Evolutionary conservation across 2,797 vertebrate genomes (phyloP), one percentile per base, ranked within the genome.

Genomic region (Eleutherodactylus coqui): DNA sequence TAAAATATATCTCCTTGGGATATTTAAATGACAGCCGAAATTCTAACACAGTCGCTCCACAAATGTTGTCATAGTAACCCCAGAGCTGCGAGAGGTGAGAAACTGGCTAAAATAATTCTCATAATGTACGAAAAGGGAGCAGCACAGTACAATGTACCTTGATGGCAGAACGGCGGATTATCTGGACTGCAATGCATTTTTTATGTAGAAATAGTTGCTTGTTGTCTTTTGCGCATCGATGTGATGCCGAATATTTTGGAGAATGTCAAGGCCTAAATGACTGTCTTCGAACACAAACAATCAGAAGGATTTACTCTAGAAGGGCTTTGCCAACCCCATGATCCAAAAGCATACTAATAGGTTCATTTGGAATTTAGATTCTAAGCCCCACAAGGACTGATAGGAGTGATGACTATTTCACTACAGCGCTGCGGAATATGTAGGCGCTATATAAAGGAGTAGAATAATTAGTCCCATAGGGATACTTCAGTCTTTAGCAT

Each of bases 61-160:
- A 86, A 43, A 86, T 43, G 72, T 86, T 86, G 79, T 77, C 85
- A 86, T 82, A 86, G 85, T 77, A 86, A 77, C 79, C 79, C 70
- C 34, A 55, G 45, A n/a, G 45, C 58, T 53, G 45, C 2, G 47
- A 75, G 47, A 86, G 85, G 79, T 82, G 72, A 76, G 58, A 76
- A 67, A 76, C 43, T 76, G 70, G 70, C 85, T 86, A 82, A 82
- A 76, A 76, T 82, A 64, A 67, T 82, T 51, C 24, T 34, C 11
- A 60, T 32, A 69, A 36, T 36, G 79, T 38, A 69, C 79, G 38
- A 36, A 55, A 55, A 77, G 21, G 29, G 38, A 47, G 41, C 64
- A 43, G n/a, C 13, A 43, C 3, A 79, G 41, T 64, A 34, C 11
- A 69, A 62, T 21, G 21, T n/a, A 81, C 3, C 38, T 60, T 62